A percentile compares a stretch with the other conserved stretches of the same genome.
Evolutionary conservation across 2,113 vertebrate genomes (phyloP).

Genomic region (Mola mola): DNA sequence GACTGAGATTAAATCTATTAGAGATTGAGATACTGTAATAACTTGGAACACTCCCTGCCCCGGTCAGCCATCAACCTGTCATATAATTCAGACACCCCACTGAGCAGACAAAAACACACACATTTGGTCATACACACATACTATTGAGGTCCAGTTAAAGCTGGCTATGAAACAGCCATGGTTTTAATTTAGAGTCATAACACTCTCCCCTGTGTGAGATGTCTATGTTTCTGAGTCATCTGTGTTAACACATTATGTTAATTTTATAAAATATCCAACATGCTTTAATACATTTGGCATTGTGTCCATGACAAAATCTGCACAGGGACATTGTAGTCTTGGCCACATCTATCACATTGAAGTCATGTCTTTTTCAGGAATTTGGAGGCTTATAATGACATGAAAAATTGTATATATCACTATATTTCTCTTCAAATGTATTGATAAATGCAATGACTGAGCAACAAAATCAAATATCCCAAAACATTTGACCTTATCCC

Average conservation of each 20-base stretch:
- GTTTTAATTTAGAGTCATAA: slow-evolving; percentile 26
- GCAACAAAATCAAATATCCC: too few species aligned
- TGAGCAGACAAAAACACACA: background rate
- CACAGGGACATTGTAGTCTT: background rate
- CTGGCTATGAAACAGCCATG: background rate
- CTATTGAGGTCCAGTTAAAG: background rate
- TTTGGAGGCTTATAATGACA: too few species aligned
- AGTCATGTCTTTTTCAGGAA: background rate
- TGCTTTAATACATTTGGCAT: background rate
- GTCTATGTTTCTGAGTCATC: background rate
- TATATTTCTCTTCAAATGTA: too few species aligned
- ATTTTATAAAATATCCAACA: background rate
- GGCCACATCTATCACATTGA: too few species aligned
- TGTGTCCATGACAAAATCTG: too few species aligned
- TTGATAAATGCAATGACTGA: too few species aligned
- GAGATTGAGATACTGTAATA: slow-evolving; percentile 56
- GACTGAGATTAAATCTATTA: slow-evolving; percentile 59
- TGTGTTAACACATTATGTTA: background rate
- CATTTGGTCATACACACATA: background rate
- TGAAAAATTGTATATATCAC: too few species aligned
- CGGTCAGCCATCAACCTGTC: slow-evolving; percentile 54
- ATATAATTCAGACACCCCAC: slow-evolving; percentile 46
- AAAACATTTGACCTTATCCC: too few species aligned
- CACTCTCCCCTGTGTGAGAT: background rate
- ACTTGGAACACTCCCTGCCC: slow-evolving; percentile 23